Evolutionary conservation across 2,888 invertebrate species (phyloP), one percentile per base, ranked within the genome.

Genomic region (Branchipolynoe longqiensis): DNA sequence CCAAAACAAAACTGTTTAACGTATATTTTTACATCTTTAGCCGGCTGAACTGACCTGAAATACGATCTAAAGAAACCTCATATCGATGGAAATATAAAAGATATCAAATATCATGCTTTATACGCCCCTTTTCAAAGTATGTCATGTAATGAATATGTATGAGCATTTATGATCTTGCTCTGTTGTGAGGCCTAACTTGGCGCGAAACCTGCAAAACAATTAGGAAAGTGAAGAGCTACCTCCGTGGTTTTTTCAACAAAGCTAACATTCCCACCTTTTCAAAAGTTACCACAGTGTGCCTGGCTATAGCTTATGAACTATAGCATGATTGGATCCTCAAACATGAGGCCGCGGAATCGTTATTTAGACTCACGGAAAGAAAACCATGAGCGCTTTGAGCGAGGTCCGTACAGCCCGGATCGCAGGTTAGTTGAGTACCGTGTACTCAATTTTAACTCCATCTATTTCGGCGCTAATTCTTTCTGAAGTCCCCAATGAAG

Each of bases 191-290:
- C 78, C 78, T 48, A 78, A 54, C 25, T 78, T 78, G 78, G 78
- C 78, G 78, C 78, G 78, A 78, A 78, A 48, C 28, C 48, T 54
- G 78, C 48, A 78, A 78, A 78, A 78, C 78, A 78, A 78, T 48
- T 25, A 33, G 38, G 12, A 22, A 62, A 38, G 1, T 33, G 18
- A 14, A 12, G 18, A 38, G 38, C 69, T 36, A 38, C 38, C 22
- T 36, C 69, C 38, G 18, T 6, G 25, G 0, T 18, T 4, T 69
- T 69, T 69, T 69, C 69, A 8, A 0, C 38, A 69, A 69, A 33
- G 14, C 1, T n/a, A 33, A 12, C 1, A 0, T 14, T 69, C 38
- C 22, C 22, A 28, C 18, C 14, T 14, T 2, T 18, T 22, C 14
- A 33, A 69, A 69, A 33, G 33, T 0, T 38, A 14, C 8, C 14